Base-by-base conservation (phyloP, 2,113 vertebrate species). In the Micronycteris hirsuta region DNA sequence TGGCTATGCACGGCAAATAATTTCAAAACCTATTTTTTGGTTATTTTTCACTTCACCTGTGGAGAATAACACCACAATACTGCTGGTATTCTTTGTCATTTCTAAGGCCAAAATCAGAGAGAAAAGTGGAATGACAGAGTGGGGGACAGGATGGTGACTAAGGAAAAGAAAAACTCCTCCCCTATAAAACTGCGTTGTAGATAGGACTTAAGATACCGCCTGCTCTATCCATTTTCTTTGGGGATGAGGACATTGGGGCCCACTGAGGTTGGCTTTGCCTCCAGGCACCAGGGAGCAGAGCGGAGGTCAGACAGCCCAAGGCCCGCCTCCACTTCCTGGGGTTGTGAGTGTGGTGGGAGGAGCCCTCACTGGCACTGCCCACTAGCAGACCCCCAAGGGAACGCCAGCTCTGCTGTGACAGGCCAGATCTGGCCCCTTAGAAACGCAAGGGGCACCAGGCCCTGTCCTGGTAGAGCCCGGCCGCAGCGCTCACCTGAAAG, bases 401-500 rank as follows among this genome's bases (percentile, higher is more conserved):
- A 22, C 5, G 45, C 77, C 4, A 4, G 11, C 56, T 47, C 76
- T 65, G 56, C 36, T 36, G 56, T 16, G 33, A 49, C 61, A 12
- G 54, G 36, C 24, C 77, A 20, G 2, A 1, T 10, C 15, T 33
- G 31, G 10, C 13, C 56, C 78, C 84, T 58, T 6, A 47, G 67
- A n/a, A 45, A 68, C 1, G 5, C 86, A 47, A 0, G 16, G 31
- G 41, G 15, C 28, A 3, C 20, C 0, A 36, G n/a, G 41, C 56
- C 56, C 17, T 1, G 9, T 1, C 13, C 49, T 11, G 76, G 31
- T 1, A 31, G 63, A 8, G 47, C 43, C 17, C 2, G 2, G 41
- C 19, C 9, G 0, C 20, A 20, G 28, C 33, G 54, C 92, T 2
- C 98, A 99, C 99, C 99, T 98, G 13, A 99, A 98, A 8, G 99